phyloP scores from a whole-genome alignment of 2,113 vertebrate species.

The Cinclus cinclus region DNA sequence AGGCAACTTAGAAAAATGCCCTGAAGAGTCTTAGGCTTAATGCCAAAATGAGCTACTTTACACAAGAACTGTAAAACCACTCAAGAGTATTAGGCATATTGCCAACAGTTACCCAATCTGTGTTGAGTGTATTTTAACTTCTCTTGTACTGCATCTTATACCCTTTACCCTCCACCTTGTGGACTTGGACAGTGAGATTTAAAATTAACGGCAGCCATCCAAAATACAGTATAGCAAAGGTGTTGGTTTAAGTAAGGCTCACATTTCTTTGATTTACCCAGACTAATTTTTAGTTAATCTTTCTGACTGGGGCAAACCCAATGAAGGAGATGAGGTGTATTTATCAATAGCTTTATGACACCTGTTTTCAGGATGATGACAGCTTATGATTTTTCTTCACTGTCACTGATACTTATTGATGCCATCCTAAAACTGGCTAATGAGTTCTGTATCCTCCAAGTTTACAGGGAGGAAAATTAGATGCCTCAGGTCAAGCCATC shows the following conservation, averaged over 20 bases:
- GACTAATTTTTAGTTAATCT: background rate
- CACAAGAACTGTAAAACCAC: background rate
- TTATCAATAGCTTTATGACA: background rate
- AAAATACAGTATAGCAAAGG: background rate
- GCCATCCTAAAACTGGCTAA: background rate
- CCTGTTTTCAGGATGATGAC: background rate
- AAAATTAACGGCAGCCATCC: background rate
- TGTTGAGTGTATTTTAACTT: slow-evolving; percentile 26
- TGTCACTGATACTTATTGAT: background rate
- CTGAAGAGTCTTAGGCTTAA: background rate
- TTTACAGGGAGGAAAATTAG: background rate
- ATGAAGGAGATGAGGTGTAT: background rate
- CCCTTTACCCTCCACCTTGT: background rate
- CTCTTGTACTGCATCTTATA: background rate
- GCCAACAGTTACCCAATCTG: background rate
- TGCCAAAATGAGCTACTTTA: background rate
- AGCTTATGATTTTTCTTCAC: background rate
- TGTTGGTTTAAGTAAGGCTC: background rate
- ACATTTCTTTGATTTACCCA: background rate
- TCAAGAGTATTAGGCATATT: slow-evolving; percentile 10
- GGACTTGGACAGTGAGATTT: background rate
- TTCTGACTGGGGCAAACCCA: background rate
- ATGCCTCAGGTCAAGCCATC: background rate
- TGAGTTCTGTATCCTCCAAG: background rate
- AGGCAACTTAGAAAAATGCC: background rate